A percentile compares a stretch with the other conserved stretches of the same genome.
Conservation (phyloP, 2,888 invertebrate species). For the Brachyopa scutellaris region DNA sequence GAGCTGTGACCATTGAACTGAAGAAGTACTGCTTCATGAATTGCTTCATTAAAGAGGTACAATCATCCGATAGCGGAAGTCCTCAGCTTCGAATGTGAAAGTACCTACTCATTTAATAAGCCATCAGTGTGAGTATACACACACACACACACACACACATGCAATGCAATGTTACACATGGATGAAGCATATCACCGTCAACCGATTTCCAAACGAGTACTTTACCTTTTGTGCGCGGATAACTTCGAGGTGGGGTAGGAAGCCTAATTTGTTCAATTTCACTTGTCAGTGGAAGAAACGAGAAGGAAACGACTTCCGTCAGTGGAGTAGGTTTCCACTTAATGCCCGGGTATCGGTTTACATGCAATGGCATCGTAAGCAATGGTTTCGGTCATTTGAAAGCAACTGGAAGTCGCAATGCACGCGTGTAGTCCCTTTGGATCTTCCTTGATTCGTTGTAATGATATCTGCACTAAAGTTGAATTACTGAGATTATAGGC, state of each 20-base stretch:
- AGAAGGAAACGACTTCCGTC: conserved; percentile 26
- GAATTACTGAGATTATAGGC: conserved; percentile 25
- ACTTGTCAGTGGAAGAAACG: conserved; percentile 29
- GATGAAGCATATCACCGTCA: conserved; percentile 4
- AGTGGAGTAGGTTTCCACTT: conserved; percentile 3
- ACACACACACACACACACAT: no score
- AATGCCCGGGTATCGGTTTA: conserved; percentile 35
- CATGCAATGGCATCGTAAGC: conserved; percentile 22
- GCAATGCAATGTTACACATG: no score
- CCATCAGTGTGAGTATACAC: no score
- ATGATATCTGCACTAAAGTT: no score
- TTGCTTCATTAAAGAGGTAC: conserved; percentile 14
- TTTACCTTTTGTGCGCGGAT: neutral
- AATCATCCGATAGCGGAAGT: no score
- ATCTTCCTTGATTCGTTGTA: no score
- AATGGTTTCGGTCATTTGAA: conserved; percentile 34
- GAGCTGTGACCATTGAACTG: conserved; percentile 30
- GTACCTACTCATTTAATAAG: conserved; percentile 17
- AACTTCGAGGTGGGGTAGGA: neutral
- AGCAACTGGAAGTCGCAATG: neutral
- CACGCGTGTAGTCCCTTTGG: no score
- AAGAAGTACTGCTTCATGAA: conserved; percentile 16
- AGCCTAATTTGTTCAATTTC: conserved; percentile 34
- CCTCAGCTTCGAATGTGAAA: conserved; percentile 42
- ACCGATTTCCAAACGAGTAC: conserved; percentile 1